phyloP scores from a whole-genome alignment of 2,797 vertebrate species.

The Fratercula arctica region DNA sequence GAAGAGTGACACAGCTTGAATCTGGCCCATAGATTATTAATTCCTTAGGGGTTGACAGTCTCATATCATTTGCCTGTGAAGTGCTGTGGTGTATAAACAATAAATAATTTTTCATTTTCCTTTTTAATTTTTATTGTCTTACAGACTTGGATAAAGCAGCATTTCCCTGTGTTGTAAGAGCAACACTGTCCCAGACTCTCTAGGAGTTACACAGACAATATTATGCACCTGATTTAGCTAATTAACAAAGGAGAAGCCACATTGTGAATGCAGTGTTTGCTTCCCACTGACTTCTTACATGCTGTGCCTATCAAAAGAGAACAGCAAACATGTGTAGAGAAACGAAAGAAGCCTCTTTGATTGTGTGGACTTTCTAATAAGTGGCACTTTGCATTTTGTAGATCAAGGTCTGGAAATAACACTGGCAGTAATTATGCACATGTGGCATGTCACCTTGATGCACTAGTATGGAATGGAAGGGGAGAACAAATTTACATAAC shows the following conservation, averaged over 20 bases:
- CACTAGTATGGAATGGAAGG: slow-evolving; percentile 42
- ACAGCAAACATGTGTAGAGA: slow-evolving; percentile 41
- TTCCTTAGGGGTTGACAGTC: neutral
- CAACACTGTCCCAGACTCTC: neutral
- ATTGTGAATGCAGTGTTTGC: neutral
- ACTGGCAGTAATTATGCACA: slow-evolving; percentile 60
- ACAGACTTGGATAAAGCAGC: neutral
- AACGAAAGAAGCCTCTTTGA: slow-evolving; percentile 56
- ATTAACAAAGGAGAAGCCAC: slow-evolving; percentile 56
- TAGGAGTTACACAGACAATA: slow-evolving; percentile 19
- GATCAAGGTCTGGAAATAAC: slow-evolving; percentile 66
- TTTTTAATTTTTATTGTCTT: neutral
- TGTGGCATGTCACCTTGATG: slow-evolving; percentile 68
- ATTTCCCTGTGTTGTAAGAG: neutral
- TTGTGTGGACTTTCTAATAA: slow-evolving; percentile 63
- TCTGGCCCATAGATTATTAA: neutral
- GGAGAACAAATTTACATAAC: slow-evolving; percentile 64
- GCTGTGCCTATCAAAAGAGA: slow-evolving; percentile 66
- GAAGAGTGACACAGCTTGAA: neutral
- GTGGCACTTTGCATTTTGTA: slow-evolving; percentile 63
- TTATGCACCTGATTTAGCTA: slow-evolving; percentile 60
- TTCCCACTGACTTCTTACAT: slow-evolving; percentile 60
- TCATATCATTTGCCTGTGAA: neutral
- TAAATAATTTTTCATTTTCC: slow-evolving; percentile 4
- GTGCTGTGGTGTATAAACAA: neutral